Evolutionary conservation across 2,888 invertebrate species (phyloP).

Genomic region (Eristalis tenax): DNA sequence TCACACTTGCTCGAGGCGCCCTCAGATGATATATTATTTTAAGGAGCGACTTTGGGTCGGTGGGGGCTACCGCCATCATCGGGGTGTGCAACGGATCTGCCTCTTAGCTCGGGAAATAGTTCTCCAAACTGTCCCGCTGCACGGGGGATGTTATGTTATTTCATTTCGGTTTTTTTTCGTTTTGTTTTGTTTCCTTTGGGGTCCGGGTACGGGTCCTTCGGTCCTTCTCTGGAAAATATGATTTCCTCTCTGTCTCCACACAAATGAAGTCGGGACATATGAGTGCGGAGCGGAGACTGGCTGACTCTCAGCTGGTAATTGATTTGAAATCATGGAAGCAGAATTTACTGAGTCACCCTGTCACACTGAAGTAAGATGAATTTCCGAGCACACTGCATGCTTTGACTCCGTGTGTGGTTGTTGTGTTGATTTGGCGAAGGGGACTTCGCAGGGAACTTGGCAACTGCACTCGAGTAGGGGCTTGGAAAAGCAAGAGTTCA

Average conservation of each 20-base stretch:
- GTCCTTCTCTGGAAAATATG: neutral
- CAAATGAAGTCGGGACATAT: neutral
- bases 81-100: slow-evolving; percentile 1
- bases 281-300: neutral
- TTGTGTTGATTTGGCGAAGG: neutral
- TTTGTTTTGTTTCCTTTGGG: neutral
- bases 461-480: neutral
- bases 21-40: slow-evolving; percentile 12
- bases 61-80: neutral
- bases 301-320: slow-evolving; percentile 19
- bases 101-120: slow-evolving; percentile 17
- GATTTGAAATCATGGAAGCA: slow-evolving; percentile 8
- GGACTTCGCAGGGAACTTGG: neutral
- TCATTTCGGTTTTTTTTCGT: neutral
- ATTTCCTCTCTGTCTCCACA: neutral
- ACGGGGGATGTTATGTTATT: neutral
- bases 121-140: neutral
- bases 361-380: neutral
- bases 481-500: neutral
- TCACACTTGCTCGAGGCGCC: neutral
- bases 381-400: neutral
- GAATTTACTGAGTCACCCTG: neutral
- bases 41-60: neutral
- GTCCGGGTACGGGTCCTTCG: too few relatives aligned
- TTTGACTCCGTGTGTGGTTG: neutral